These are phyloP conservation scores for Cerastis rubricosa DNA, from an alignment of 2,888 invertebrate species.

Conservation along the genomic window DNA sequence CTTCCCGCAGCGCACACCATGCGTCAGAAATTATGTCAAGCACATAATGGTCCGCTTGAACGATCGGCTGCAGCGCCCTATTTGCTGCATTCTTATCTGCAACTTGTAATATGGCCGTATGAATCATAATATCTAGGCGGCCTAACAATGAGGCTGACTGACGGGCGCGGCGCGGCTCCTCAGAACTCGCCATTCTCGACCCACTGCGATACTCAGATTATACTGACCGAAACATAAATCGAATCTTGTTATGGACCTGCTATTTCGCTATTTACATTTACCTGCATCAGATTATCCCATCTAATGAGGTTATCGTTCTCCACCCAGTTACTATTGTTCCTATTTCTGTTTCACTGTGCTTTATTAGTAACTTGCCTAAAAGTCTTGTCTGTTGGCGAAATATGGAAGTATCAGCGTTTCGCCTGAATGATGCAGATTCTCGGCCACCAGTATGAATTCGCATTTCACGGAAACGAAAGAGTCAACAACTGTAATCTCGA, in stretches of 20 bases:
- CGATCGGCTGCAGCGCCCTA: slow-evolving; percentile 86
- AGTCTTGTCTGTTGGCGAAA: slow-evolving; percentile 17
- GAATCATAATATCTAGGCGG: slow-evolving; percentile 85
- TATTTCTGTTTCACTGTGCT: slow-evolving; percentile 73
- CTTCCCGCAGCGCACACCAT: slow-evolving; percentile 70
- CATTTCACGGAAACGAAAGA: slow-evolving; percentile 48
- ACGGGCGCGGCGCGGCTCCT: slow-evolving; percentile 86
- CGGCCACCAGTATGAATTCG: slow-evolving; percentile 17
- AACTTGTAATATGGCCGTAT: slow-evolving; percentile 83
- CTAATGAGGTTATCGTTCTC: slow-evolving; percentile 82
- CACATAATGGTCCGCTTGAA: slow-evolving; percentile 79
- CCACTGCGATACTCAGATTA: slow-evolving; percentile 81
- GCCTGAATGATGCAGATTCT: slow-evolving; percentile 15
- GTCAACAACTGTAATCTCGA: slow-evolving; percentile 59
- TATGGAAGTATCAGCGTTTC: slow-evolving; percentile 5
- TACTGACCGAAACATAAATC: slow-evolving; percentile 86
- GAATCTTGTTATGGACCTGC: slow-evolving; percentile 85
- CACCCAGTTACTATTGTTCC: slow-evolving; percentile 75
- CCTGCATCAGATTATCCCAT: slow-evolving; percentile 82
- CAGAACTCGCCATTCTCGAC: slow-evolving; percentile 79
- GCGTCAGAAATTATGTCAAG: slow-evolving; percentile 83
- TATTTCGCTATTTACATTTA: slow-evolving; percentile 85
- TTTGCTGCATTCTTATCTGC: slow-evolving; percentile 87
- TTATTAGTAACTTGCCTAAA: slow-evolving; percentile 69
- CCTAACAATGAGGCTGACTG: slow-evolving; percentile 86